These are phyloP conservation scores for Anodontia alba DNA, from an alignment of 2,888 invertebrate species.

Conservation along the genomic window DNA sequence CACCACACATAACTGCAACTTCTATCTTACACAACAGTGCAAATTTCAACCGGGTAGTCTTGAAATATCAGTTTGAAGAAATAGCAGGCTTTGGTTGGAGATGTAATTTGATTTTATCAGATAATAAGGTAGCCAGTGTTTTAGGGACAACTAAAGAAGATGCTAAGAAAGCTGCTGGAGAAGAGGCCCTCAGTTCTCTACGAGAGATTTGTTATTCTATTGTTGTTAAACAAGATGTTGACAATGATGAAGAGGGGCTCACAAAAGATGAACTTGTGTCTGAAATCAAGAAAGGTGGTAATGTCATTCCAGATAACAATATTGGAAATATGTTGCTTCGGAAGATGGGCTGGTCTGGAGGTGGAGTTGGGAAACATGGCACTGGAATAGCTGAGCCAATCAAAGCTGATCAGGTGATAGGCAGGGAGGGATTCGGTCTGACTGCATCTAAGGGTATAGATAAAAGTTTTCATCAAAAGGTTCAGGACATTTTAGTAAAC, in stretches of 20 bases:
- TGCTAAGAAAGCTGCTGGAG: slow-evolving; percentile 70
- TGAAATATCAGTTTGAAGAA: slow-evolving; percentile 72
- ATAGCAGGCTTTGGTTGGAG: slow-evolving; percentile 48
- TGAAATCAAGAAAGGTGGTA: slow-evolving; percentile 62
- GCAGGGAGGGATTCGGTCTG: slow-evolving; percentile 82
- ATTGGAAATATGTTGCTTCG: slow-evolving; percentile 88
- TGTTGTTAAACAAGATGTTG: slow-evolving; percentile 73
- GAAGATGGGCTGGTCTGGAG: slow-evolving; percentile 91
- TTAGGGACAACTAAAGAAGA: slow-evolving; percentile 62
- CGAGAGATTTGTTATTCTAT: slow-evolving; percentile 79
- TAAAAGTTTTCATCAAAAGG: slow-evolving; percentile 72
- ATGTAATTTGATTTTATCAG: slow-evolving; percentile 70
- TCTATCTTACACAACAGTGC: slow-evolving; percentile 73
- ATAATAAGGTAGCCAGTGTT: slow-evolving; percentile 65
- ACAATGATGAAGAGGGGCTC: slow-evolving; percentile 69
- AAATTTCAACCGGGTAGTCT: slow-evolving; percentile 73
- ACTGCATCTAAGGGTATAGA: slow-evolving; percentile 68
- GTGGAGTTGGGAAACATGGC: slow-evolving; percentile 88
- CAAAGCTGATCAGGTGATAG: slow-evolving; percentile 70
- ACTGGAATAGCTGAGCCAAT: slow-evolving; percentile 89
- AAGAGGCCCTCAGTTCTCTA: slow-evolving; percentile 71
- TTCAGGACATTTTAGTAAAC: slow-evolving; percentile 78
- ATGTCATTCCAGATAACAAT: slow-evolving; percentile 84
- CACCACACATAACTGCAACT: slow-evolving; percentile 52
- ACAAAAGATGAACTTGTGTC: slow-evolving; percentile 74